Evolutionary conservation across 2,797 vertebrate genomes (phyloP), one percentile per base, ranked within the genome.

Genomic region (Amazonetta brasiliensis): DNA sequence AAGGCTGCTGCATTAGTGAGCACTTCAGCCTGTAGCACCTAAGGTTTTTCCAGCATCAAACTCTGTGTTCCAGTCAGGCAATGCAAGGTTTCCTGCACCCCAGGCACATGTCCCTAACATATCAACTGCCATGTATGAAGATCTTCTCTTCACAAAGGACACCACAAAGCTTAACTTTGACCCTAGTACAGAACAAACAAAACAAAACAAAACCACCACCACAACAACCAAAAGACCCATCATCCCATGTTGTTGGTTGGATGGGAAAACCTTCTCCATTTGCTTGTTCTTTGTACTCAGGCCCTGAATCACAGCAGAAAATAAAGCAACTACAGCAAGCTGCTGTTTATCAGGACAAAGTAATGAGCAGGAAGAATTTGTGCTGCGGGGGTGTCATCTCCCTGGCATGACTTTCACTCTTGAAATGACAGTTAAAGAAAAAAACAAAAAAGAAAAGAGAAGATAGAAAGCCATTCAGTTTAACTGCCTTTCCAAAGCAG

Each of bases 351-450:
- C 43, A 85, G 44, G 44, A 67, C 69, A 84, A 33, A 85, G 28
- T 46, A 92, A 58, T 8, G 17, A 64, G 52, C 28, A 74, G 20
- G 37, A 93, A 89, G 67, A 89, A 58, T 64, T 43, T 58, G 35
- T 69, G 50, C 37, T 94, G 63, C 59, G 74, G 50, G 31, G 50
- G 63, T 39, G 79, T 55, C 1, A 20, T 79, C 71, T 76, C 95
- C 89, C 78, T 94, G 89, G 58, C 37, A 46, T 30, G 50, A 79
- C 54, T 87, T 94, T 78, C 76, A 86, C 77, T 83, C 82, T 94
- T 75, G 66, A 94, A 94, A 91, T 69, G 69, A 75, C 79, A 64
- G 74, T 79, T 89, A 33, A 28, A 86, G 67, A 56, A 83, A 55
- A 67, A 58, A 18, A 31, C 31, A 39, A 58, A 59, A 50, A 31